A percentile compares a stretch with the other conserved stretches of the same genome.
Evolutionary conservation across 2,113 vertebrate species (phyloP).

Genomic region (Penelope pileata): DNA sequence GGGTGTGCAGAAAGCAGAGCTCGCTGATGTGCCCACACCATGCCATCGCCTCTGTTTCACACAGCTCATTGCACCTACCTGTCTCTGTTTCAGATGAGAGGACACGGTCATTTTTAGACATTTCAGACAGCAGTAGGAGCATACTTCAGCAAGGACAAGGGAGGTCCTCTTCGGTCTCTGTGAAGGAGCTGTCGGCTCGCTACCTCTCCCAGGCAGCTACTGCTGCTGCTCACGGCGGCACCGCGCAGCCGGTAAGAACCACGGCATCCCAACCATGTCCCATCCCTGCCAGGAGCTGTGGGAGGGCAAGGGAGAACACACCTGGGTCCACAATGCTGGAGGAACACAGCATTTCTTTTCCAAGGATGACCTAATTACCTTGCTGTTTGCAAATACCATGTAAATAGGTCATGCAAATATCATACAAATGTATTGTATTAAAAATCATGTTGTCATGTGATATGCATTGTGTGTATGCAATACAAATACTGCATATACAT

Average conservation of each 20-base stretch:
- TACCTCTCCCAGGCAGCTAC: constrained; percentile 82
- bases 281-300: neutral
- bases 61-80: neutral
- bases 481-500: neutral
- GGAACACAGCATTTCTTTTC: rapidly evolving
- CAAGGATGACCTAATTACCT: neutral
- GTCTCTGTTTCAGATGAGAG: constrained; percentile 76
- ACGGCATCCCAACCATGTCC: neutral
- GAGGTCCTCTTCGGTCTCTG: constrained; percentile 57
- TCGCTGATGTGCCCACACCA: neutral
- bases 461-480: neutral
- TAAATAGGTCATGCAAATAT: neutral
- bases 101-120: constrained; percentile 54
- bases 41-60: neutral
- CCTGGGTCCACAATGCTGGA: rapidly evolving
- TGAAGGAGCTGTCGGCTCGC: constrained; percentile 81
- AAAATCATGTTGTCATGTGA: neutral
- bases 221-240: constrained; percentile 37
- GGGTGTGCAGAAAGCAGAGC: neutral
- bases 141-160: constrained; percentile 55
- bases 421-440: neutral
- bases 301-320: neutral
- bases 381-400: rapidly evolving
- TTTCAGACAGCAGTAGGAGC: neutral
- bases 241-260: constrained; percentile 76